A percentile compares a stretch with the other conserved stretches of the same genome.
These are phyloP conservation scores for Aphrocallistes beatrix DNA, from an alignment of 37 sponge, comb jelly and placozoan genomes.

Conservation along the genomic window DNA sequence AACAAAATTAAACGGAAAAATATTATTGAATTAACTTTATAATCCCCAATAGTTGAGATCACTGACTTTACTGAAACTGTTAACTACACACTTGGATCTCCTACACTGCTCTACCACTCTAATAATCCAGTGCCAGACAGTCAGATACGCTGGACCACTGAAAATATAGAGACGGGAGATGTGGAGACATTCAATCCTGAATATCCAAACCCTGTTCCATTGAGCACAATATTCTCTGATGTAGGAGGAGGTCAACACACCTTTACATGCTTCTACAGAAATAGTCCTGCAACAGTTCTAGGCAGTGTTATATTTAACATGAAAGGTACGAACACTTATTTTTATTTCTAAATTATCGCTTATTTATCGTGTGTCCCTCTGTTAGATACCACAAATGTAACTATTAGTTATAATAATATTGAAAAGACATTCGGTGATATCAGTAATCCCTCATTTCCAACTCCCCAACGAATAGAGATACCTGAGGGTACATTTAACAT, in stretches of 20 bases:
- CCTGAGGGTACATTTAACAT: background rate
- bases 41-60: too few relatives aligned
- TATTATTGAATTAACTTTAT: too few relatives aligned
- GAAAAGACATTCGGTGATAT: background rate
- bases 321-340: background rate
- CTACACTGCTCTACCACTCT: too few relatives aligned
- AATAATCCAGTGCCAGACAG: too few relatives aligned
- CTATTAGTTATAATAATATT: background rate
- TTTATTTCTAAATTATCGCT: background rate
- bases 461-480: background rate
- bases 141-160: background rate
- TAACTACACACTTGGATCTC: too few relatives aligned
- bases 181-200: background rate
- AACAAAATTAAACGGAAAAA: too few relatives aligned
- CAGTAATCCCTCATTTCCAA: background rate
- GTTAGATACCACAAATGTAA: background rate
- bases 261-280: too few relatives aligned
- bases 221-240: too few relatives aligned
- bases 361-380: background rate
- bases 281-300: background rate
- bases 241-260: too few relatives aligned
- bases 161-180: background rate
- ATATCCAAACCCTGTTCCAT: background rate
- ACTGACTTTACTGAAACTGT: too few relatives aligned
- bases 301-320: background rate